Evolutionary conservation across 2,113 vertebrate species (phyloP).

Genomic region (Solea senegalensis): DNA sequence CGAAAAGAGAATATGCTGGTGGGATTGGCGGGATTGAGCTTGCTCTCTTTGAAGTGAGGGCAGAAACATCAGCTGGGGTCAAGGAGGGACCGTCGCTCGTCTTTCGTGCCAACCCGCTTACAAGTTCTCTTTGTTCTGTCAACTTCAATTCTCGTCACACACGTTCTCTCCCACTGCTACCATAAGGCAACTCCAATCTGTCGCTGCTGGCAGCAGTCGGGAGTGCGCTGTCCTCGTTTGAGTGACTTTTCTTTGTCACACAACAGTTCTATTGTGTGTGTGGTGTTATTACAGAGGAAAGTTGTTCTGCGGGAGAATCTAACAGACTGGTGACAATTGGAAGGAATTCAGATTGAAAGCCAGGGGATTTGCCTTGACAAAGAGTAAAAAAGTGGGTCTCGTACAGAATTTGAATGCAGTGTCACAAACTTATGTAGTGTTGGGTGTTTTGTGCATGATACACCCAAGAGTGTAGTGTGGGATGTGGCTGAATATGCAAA

Average conservation of each 20-base stretch:
- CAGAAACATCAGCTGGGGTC: constrained; percentile 19
- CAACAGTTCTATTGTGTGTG: constrained; percentile 32
- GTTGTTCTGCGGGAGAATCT: constrained; percentile 6
- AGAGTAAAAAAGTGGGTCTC: not conserved
- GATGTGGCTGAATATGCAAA: no score
- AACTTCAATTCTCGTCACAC: constrained; percentile 18
- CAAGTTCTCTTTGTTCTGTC: constrained; percentile 66
- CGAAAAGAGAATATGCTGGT: not conserved
- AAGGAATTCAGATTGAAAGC: not conserved
- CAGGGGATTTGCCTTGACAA: not conserved
- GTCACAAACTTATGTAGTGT: constrained; percentile 16
- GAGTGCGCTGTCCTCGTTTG: constrained; percentile 8
- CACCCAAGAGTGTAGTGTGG: not conserved
- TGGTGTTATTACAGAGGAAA: constrained; percentile 15
- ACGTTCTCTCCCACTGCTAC: constrained; percentile 51
- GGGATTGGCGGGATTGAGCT: not conserved
- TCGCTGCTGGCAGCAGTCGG: constrained; percentile 54
- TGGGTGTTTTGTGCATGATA: not conserved
- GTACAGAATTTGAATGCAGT: not conserved
- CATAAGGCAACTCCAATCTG: constrained; percentile 66
- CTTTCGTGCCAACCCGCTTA: constrained; percentile 25
- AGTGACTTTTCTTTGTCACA: constrained; percentile 1
- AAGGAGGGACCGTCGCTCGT: constrained; percentile 4
- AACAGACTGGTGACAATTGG: constrained; percentile 22
- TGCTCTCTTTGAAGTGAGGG: constrained; percentile 22